Base-by-base conservation (phyloP, 2,797 vertebrate species). In the Rhinogobio ventralis region DNA sequence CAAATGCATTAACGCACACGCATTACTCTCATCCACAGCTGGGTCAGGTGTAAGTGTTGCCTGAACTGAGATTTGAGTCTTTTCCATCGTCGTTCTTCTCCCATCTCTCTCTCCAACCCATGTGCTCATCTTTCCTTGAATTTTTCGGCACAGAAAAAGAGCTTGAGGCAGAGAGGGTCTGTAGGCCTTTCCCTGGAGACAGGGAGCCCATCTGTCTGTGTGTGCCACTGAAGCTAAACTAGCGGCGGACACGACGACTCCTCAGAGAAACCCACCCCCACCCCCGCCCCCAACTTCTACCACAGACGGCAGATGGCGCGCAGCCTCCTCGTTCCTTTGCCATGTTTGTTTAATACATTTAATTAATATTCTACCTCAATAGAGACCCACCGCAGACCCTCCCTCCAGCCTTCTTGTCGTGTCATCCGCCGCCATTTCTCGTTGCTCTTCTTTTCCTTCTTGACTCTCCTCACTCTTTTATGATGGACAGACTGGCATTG, bases 331-430 rank as follows among this genome's bases (percentile, higher is more conserved):
- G 88, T 94, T 94, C 95, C 91, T 87, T 94, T 95, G 93, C 94
- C 94, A 96, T 96, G 96, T 97, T 97, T 97, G 96, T 96, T 96
- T 96, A 97, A 97, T 96, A 96, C 95, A 96, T 96, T 96, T 97
- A 96, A 97, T 97, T 97, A 97, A 96, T 96, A 96, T 96, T 96
- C 95, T 93, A 95, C 93, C 95, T 86, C 95, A 94, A 95, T 92
- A 90, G 93, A 92, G 91, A 92, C 89, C 88, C 79, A 88, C 85
- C 90, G 81, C 87, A 75, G 87, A 87, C 90, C 86, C 88, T 90
- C 88, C 89, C 84, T 88, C 90, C 92, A 92, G 86, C 92, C 91
- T 81, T 55, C 51, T 75, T 69, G 87, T 88, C 85, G 69, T 90
- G 91, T 93, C 93, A 83, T 91, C 91, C 81, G 7, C 75, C 17